Evolutionary conservation across 2,797 vertebrate species (phyloP), one percentile per base, ranked within the genome.

Genomic region (Chelon auratus): DNA sequence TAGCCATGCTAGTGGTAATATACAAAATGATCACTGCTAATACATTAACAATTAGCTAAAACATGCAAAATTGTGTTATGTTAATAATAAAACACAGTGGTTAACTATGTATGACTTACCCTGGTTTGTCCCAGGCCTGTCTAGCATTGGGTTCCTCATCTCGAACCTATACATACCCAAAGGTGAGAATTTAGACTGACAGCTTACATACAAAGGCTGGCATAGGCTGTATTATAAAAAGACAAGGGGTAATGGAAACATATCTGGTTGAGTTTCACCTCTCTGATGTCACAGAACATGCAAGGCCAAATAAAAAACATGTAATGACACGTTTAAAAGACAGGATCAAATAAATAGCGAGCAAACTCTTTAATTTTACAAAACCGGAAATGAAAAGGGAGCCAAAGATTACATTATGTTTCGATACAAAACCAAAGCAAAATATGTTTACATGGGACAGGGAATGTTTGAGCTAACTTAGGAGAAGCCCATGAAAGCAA

Each of bases 121-220:
- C 96, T 83, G 95, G 93, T 90, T 97, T 97, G 82, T 95, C 90
- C 97, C 97, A 99, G 43, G 96, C 96, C 68, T 96, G 95, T 85
- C 95, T 94, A 2, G 91, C 90, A 6, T 88, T 91, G 77, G 96
- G 95, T 50, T 94, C 94, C 83, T 96, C 96, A 93, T 96, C 94
- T 85, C 91, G 93, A 68, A 92, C 95, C 98, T 99, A 81, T 12
- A 91, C 73, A 22, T 55, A 75, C 80, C 80, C 0, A 82, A 75
- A 85, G 53, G 36, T 22, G 33, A 73, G n/a, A 69, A 60, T 61
- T 81, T 33, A 76, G 2, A 12, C 2, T 20, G 37, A 55, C 0
- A 4, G 18, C 2, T 20, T 43, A 33, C 3, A 3, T 33, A 26
- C 0, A 75, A 56, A 62, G 4, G 45, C 81, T 40, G 56, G 60